Percentiles rank a stretch among this genome's conserved stretches.
phyloP scores from a whole-genome alignment of 2,888 invertebrate species.

The Eulithis prunata region DNA sequence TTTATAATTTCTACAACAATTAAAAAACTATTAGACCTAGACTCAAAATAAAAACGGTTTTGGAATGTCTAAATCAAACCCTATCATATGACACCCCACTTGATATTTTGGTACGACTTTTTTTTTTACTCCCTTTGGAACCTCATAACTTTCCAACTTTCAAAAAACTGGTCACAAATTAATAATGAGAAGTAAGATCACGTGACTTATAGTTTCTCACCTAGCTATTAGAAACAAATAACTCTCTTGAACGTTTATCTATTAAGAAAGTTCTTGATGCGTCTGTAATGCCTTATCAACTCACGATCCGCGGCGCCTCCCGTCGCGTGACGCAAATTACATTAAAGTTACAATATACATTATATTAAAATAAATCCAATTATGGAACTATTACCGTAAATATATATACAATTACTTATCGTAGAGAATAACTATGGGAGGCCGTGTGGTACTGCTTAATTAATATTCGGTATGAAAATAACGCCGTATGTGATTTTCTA shows the following conservation, averaged over 20 bases:
- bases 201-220: conserved; percentile 1
- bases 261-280: conserved; percentile 62
- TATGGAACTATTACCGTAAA: conserved; percentile 60
- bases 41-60: too few relatives aligned
- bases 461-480: conserved; percentile 55
- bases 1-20: too few relatives aligned
- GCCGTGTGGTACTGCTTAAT: conserved; percentile 56
- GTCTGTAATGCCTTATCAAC: conserved; percentile 54
- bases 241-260: conserved; percentile 24
- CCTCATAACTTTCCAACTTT: too few relatives aligned
- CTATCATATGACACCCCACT: too few relatives aligned
- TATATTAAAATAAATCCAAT: conserved; percentile 59
- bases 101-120: too few relatives aligned
- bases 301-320: conserved; percentile 67
- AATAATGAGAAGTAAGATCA: neutral
- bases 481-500: too few relatives aligned
- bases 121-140: too few relatives aligned
- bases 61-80: too few relatives aligned
- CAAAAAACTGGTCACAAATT: neutral
- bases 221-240: neutral
- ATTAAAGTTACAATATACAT: conserved; percentile 44
- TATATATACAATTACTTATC: conserved; percentile 33
- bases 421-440: conserved; percentile 27
- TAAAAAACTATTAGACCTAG: too few relatives aligned
- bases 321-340: conserved; percentile 67